Evolutionary conservation across 1,140 invertebrate genomes (phyloP), one percentile per base, ranked within the genome.

Genomic region (Magallana gigas): DNA sequence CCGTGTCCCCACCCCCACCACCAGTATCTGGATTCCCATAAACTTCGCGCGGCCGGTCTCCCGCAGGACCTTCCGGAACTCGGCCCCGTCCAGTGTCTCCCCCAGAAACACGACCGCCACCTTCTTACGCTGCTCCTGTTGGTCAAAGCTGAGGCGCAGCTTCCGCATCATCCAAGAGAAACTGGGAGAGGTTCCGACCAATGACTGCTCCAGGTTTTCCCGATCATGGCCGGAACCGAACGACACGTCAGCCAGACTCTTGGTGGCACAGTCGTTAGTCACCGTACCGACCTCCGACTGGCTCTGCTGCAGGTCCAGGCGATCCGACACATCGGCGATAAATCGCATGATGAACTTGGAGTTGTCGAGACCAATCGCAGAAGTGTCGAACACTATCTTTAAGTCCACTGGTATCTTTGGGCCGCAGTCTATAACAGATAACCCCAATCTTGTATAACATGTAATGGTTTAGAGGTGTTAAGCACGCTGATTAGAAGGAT

Each of bases 331-430:
- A 36, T 64, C 57, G n/a, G 81, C 82, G 9, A 87, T 36, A 29
- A 87, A 62, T 1, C 82, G n/a, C 81, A 87, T 57, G 18, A 87
- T 64, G n/a, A 84, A 87, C 8, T 84, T 83, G 0, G 82, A 81
- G 58, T 87, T 87, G n/a, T 87, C 86, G 8, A 64, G 9, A 18
- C 86, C 86, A 8, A 87, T 76, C 0, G 81, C 80, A 14, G 86
- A 60, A 1, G 86, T 84, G 82, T 87, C 86, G 0, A 87, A 36
- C n/a, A 62, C 81, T 1, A 57, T 57, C 9, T 60, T 82, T 48
- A 87, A 29, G 9, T 82, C 64, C 14, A 84, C 14, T 56, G 86
- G 57, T 16, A 64, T 59, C 14, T 57, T 8, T 14, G 86, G 86
- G 57, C 56, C 18, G 23, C 86, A 87, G 11, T 57, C 86, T 87